Evolutionary conservation across 2,888 invertebrate genomes (phyloP).

Genomic region (Tachina fera): DNA sequence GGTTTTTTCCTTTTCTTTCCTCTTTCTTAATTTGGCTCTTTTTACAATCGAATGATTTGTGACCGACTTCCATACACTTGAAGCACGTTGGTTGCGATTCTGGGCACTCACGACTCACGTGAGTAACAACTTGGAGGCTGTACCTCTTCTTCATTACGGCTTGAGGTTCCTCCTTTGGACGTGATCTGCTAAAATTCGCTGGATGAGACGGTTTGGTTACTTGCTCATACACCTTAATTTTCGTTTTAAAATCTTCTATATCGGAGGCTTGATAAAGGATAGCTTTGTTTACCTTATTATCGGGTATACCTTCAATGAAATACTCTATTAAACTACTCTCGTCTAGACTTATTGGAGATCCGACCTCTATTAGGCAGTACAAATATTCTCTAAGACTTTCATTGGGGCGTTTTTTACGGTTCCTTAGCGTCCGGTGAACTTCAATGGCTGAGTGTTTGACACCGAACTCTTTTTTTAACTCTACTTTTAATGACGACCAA

Average conservation of each 20-base stretch:
- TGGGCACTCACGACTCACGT: not conserved
- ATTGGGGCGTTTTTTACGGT: too few species aligned
- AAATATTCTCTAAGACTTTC: not conserved
- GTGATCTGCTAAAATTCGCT: not conserved
- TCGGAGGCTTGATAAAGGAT: slow-evolving; percentile 30
- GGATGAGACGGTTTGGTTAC: slow-evolving; percentile 1
- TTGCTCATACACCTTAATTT: slow-evolving; percentile 47
- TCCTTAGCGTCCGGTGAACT: slow-evolving; percentile 40
- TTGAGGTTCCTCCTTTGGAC: not conserved
- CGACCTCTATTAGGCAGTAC: not conserved
- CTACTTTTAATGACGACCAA: slow-evolving; percentile 35
- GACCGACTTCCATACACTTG: slow-evolving; percentile 7
- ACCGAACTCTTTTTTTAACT: slow-evolving; percentile 57
- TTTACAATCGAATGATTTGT: slow-evolving; percentile 27
- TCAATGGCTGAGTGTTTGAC: slow-evolving; percentile 42
- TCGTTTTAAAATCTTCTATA: slow-evolving; percentile 37
- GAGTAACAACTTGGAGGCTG: not conserved
- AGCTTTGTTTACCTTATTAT: slow-evolving; percentile 32
- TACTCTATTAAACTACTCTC: slow-evolving; percentile 41
- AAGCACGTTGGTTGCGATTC: not conserved
- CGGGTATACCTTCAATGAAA: slow-evolving; percentile 61
- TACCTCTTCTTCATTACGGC: not conserved
- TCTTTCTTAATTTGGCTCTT: not conserved
- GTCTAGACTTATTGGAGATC: not conserved
- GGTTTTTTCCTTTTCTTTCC: not conserved